Evolutionary conservation across 2,888 invertebrate species (phyloP).

Genomic region (Tinea semifulvella): DNA sequence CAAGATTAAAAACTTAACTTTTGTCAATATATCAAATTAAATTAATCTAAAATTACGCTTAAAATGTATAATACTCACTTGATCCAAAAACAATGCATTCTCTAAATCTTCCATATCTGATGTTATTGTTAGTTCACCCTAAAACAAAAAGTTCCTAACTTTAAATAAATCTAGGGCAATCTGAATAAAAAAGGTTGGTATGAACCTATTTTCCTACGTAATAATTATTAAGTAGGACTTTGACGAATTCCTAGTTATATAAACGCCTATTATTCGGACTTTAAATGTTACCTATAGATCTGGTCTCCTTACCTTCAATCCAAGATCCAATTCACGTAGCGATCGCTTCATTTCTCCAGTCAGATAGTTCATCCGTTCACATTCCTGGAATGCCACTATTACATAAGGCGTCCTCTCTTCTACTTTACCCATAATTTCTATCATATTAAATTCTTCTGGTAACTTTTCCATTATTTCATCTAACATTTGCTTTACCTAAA

Average conservation of each 20-base stretch:
- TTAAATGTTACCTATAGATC: neutral
- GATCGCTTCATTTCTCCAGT: conserved; percentile 92
- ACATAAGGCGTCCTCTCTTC: conserved; percentile 97
- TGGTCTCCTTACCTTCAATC: conserved; percentile 76
- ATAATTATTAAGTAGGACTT: too few species aligned
- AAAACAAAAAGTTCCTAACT: too few species aligned
- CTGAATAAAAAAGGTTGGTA: too few species aligned
- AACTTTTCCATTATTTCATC: conserved; percentile 96
- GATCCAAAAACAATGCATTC: conserved; percentile 91
- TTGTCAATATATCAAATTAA: too few species aligned
- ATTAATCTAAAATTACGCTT: too few species aligned
- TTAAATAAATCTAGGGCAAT: too few species aligned
- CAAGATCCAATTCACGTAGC: conserved; percentile 90
- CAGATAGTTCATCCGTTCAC: conserved; percentile 94
- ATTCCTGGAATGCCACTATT: conserved; percentile 95
- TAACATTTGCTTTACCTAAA: conserved; percentile 88
- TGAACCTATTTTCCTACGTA: too few species aligned
- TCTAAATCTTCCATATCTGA: conserved; percentile 96
- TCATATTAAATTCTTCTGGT: conserved; percentile 96
- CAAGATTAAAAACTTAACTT: too few species aligned
- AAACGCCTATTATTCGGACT: too few species aligned
- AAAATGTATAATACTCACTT: conserved; percentile 61
- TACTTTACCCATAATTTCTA: conserved; percentile 93
- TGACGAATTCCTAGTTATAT: too few species aligned
- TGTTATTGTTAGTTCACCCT: conserved; percentile 96